These are phyloP conservation scores for Heliconius nattereri DNA, from an alignment of 1,140 invertebrate species.

Conservation along the genomic window DNA sequence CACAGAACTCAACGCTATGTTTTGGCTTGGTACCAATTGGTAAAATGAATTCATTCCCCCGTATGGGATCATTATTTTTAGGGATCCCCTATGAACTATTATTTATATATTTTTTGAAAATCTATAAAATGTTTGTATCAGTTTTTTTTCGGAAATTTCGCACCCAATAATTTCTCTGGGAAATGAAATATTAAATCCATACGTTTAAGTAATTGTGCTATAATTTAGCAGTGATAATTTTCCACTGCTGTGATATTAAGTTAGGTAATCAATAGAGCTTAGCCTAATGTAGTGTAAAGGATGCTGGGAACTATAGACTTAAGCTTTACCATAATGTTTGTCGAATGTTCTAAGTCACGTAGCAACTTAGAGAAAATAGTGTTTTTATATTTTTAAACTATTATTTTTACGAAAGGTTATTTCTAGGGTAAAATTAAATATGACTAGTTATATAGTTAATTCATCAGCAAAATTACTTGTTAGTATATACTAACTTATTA, in stretches of 20 bases:
- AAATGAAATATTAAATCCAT: background rate
- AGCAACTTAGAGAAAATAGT: background rate
- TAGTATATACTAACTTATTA: no score
- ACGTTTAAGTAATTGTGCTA: background rate
- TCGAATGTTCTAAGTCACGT: slow-evolving; percentile 22
- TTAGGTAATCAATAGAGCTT: slow-evolving; percentile 19
- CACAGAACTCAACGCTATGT: no score
- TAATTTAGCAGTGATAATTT: background rate
- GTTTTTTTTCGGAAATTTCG: no score
- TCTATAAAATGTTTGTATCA: background rate
- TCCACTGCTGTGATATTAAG: slow-evolving; percentile 14
- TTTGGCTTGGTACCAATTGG: no score
- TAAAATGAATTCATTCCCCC: no score
- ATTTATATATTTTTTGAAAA: background rate
- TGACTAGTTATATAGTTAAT: background rate
- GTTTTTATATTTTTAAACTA: background rate
- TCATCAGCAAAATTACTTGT: no score
- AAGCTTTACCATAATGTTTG: slow-evolving; percentile 11
- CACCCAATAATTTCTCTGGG: background rate
- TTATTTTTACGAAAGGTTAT: background rate
- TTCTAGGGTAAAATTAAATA: background rate
- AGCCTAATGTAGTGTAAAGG: slow-evolving; percentile 36
- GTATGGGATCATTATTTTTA: no score
- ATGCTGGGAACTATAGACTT: slow-evolving; percentile 17
- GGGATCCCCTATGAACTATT: no score